These are phyloP conservation scores for Silurus aristotelis DNA, from an alignment of 2,797 vertebrate species.

Conservation along the genomic window DNA sequence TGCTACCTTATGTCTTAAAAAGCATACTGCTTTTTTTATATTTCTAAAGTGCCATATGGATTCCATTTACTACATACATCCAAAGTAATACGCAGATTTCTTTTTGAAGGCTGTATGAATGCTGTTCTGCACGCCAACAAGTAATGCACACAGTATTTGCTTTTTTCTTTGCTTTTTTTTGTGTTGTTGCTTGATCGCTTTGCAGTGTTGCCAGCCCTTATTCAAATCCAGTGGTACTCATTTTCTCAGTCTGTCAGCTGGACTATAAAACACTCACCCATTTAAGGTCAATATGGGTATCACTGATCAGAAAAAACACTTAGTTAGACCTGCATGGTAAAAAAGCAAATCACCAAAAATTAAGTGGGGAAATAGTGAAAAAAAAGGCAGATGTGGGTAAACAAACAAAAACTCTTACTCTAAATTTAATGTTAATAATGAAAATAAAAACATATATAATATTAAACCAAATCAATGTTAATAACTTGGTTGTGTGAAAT, in stretches of 20 bases:
- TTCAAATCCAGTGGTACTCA: conserved; percentile 17
- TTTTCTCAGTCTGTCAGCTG: conserved; percentile 19
- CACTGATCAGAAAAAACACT: not conserved
- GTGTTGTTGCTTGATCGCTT: conserved; percentile 1
- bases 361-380: not conserved
- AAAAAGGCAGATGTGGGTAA: not conserved
- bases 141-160: not conserved
- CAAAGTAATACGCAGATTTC: not conserved
- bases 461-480: not conserved
- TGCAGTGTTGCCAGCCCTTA: conserved; percentile 11
- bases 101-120: conserved; percentile 9
- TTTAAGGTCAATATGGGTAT: not conserved
- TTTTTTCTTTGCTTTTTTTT: not conserved
- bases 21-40: not conserved
- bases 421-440: not conserved
- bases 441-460: not conserved
- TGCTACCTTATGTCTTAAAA: conserved; percentile 10
- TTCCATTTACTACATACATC: conserved; percentile 3
- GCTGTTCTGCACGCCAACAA: not conserved
- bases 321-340: conserved; percentile 1
- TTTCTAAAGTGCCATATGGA: conserved; percentile 13
- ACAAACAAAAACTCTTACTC: not conserved
- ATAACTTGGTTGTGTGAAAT: not conserved
- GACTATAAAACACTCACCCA: conserved; percentile 9
- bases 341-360: not conserved